phyloP scores from a whole-genome alignment of 2,888 invertebrate species.

The Agelastica alni region DNA sequence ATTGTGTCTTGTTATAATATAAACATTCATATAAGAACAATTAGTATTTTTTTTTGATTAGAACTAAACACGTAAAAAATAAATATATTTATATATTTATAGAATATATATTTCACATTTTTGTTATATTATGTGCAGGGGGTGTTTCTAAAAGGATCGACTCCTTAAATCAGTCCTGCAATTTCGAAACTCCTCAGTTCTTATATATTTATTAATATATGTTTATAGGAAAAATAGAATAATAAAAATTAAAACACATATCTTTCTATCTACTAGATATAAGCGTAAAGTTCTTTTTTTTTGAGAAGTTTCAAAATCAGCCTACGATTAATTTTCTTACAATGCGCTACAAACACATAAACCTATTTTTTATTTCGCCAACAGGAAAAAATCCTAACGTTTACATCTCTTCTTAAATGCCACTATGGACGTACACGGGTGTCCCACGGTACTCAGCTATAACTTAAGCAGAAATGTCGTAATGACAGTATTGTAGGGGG shows the following conservation, averaged over 20 bases:
- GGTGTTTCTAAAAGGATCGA: constrained; percentile 40
- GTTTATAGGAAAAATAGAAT: not conserved
- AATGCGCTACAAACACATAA: no score
- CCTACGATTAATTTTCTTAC: no score
- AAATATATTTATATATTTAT: constrained; percentile 49
- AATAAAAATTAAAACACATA: constrained; percentile 15
- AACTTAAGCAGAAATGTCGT: no score
- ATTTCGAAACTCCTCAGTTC: constrained; percentile 28
- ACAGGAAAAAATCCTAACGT: no score
- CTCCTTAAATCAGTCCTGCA: constrained; percentile 46
- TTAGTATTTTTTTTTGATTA: constrained; percentile 43
- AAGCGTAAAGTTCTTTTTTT: constrained; percentile 26
- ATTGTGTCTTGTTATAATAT: constrained; percentile 42
- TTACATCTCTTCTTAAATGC: no score
- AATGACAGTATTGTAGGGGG: no score
- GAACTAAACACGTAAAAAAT: constrained; percentile 52
- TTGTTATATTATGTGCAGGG: constrained; percentile 43
- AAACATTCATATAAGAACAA: constrained; percentile 53
- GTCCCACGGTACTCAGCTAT: no score
- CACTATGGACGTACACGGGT: no score
- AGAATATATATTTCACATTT: constrained; percentile 45
- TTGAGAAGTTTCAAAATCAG: constrained; percentile 25
- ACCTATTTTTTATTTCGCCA: no score
- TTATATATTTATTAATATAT: constrained; percentile 7
- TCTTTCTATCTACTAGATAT: constrained; percentile 21